A percentile compares a stretch with the other conserved stretches of the same genome.
Conservation (phyloP, 2,888 invertebrate genomes). For the Kryphioiulus occultus region DNA sequence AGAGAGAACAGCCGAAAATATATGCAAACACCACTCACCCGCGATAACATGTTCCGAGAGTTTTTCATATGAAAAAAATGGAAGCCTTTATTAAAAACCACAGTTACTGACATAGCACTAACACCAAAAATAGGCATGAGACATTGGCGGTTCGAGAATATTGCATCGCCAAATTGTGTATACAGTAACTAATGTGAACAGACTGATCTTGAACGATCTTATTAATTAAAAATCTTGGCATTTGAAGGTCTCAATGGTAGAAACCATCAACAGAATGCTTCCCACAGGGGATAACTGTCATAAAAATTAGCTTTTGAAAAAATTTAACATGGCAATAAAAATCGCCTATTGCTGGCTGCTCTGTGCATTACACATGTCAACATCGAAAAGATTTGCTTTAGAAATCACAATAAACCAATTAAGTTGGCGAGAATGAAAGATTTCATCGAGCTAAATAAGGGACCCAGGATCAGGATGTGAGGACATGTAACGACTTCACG, state of each 20-base stretch:
- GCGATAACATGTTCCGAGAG: slow-evolving; percentile 46
- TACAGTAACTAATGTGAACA: not conserved
- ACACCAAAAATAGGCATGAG: slow-evolving; percentile 10
- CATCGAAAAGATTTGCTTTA: not conserved
- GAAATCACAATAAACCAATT: not conserved
- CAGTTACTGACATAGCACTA: not conserved
- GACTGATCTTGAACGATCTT: too few species aligned
- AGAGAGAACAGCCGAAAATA: slow-evolving; percentile 47
- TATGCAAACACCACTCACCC: slow-evolving; percentile 51
- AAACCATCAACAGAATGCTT: not conserved
- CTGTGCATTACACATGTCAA: too few species aligned
- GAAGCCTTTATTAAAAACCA: slow-evolving; percentile 35
- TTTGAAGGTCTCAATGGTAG: not conserved
- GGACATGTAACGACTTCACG: not conserved
- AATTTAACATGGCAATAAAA: not conserved
- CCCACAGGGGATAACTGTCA: not conserved
- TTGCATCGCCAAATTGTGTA: not conserved
- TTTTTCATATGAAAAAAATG: slow-evolving; percentile 48
- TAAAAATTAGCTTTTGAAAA: not conserved
- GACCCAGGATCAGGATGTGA: too few species aligned
- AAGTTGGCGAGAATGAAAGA: too few species aligned
- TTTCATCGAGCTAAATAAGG: too few species aligned
- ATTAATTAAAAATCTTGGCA: not conserved
- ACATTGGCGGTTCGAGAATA: not conserved
- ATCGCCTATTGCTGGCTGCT: too few species aligned